Conservation (phyloP, 2,113 vertebrate species). For the Piaya cayana region DNA sequence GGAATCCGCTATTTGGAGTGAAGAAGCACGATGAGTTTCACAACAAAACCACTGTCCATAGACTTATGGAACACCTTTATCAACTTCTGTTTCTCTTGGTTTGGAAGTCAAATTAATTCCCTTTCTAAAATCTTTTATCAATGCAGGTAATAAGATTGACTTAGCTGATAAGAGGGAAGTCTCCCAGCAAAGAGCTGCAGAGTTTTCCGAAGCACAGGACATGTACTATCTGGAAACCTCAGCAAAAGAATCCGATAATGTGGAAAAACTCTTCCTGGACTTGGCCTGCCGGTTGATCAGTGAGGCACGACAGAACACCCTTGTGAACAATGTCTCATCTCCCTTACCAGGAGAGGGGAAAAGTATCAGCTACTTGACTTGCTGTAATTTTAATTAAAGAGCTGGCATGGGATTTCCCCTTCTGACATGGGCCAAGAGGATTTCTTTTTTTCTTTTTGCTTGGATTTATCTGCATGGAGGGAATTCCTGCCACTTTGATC, state of each 20-base stretch:
- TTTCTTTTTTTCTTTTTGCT: background rate
- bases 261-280: conserved; percentile 99
- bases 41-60: background rate
- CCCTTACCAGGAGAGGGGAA: conserved; percentile 95
- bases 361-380: conserved; percentile 97
- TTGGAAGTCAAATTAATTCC: conserved; percentile 17
- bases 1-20: background rate
- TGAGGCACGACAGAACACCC: conserved; percentile 94
- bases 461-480: conserved; percentile 46
- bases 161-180: conserved; percentile 95
- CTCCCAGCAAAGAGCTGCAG: conserved; percentile 91
- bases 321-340: conserved; percentile 94
- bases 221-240: conserved; percentile 99
- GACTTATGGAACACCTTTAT: background rate
- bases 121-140: conserved; percentile 27
- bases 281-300: conserved; percentile 93
- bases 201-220: conserved; percentile 93
- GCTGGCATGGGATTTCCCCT: background rate
- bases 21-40: background rate
- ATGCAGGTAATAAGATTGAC: conserved; percentile 97
- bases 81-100: background rate
- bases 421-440: conserved; percentile 27
- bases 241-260: conserved; percentile 97
- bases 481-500: conserved; percentile 49
- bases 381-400: conserved; percentile 93